Percentiles rank a stretch among this genome's conserved stretches.
These are phyloP conservation scores for Eilema sororculum DNA, from an alignment of 2,888 invertebrate species.

Conservation along the genomic window DNA sequence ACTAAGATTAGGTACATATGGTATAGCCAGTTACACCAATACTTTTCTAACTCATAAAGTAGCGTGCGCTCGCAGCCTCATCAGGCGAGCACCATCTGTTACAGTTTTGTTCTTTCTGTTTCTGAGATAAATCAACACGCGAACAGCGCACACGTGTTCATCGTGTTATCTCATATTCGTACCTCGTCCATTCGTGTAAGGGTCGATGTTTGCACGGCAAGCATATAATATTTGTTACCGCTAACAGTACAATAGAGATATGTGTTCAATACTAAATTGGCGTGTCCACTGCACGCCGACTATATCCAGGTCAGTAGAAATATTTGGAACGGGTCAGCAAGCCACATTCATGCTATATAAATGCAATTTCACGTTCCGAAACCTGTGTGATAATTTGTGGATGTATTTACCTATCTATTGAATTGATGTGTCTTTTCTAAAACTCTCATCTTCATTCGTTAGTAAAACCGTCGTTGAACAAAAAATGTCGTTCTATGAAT, in stretches of 20 bases:
- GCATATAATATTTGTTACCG: not conserved
- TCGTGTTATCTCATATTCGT: constrained; percentile 6
- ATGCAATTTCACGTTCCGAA: no score
- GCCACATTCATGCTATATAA: not conserved
- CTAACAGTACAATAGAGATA: not conserved
- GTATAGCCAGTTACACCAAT: not conserved
- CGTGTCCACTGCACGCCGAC: not conserved
- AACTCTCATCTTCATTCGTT: no score
- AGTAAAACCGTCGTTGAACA: no score
- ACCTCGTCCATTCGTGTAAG: not conserved
- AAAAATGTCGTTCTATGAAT: no score
- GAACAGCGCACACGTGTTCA: not conserved
- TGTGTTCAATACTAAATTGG: not conserved
- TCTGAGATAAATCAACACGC: constrained; percentile 12
- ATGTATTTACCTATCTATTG: not conserved
- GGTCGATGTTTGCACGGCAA: not conserved
- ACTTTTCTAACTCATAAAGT: constrained; percentile 8
- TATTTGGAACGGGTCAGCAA: not conserved
- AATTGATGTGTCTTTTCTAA: no score
- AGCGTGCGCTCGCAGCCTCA: constrained; percentile 3
- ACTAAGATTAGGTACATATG: not conserved
- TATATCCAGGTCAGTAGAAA: not conserved
- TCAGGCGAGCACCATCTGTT: constrained; percentile 5
- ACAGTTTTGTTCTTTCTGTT: constrained; percentile 9
- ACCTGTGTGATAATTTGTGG: not conserved